Evolutionary conservation across 2,888 invertebrate genomes (phyloP), one percentile per base, ranked within the genome.

Genomic region (Micoletzkya japonica): DNA sequence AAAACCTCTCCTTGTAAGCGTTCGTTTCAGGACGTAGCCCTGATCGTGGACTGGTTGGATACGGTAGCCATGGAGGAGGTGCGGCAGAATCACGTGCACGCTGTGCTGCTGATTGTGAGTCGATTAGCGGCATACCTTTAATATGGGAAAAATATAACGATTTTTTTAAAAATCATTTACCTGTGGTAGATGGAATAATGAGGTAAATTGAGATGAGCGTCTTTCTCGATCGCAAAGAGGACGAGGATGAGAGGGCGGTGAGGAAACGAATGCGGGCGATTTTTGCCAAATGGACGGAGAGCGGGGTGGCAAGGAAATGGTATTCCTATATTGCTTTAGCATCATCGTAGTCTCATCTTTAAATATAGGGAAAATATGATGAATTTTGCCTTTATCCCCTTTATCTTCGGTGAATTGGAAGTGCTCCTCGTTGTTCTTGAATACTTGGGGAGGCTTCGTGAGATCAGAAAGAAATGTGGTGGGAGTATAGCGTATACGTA

Each of bases 1-100:
- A n/a, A n/a, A n/a, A n/a, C n/a, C n/a, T n/a, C n/a, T n/a, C n/a
- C n/a, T n/a, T n/a, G n/a, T n/a, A n/a, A n/a, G n/a, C n/a, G n/a
- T n/a, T n/a, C n/a, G n/a, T n/a, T n/a, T 37, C 39, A 64, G 64
- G 64, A 64, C 30, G 36, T 64, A n/a, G 37, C 52, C 28, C 34
- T 52, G 24, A 34, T 64, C 17, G 34, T 64, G 36, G 34, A 50
- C 7, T 64, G 64, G 64, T 52, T 64, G 26, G 52, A 10, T 7
- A 52, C 26, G 4, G 26, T 36, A 30, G 28, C 26, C 7, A 34
- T 28, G 52, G 24, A 7, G 1, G 17, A 2, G 10, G 34, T 64
- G 34, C n/a, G 52, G 30, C 64, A 64, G 37, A 64, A 64, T 14
- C 39, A 64, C 6, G 52, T 49, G 2, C 37, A 64, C 52, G 64